Conservation (phyloP, 2,113 vertebrate genomes). For the Seriola quinqueradiata region DNA sequence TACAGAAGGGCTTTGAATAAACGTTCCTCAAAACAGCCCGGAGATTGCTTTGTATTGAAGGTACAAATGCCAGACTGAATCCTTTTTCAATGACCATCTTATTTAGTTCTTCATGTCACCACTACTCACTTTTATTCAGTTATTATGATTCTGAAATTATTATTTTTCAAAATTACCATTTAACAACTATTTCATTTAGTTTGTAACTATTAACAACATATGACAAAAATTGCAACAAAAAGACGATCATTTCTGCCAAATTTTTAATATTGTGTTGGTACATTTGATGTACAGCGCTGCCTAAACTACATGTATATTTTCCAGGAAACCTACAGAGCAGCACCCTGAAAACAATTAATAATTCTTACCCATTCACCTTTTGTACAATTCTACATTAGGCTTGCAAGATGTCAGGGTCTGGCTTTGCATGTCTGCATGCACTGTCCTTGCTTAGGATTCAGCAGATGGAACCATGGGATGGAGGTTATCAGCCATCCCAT, state of each 20-base stretch:
- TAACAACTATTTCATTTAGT: not conserved
- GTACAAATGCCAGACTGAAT: slow-evolving; percentile 47
- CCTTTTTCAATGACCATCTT: slow-evolving; percentile 42
- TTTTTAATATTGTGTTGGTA: not conserved
- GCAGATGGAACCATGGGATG: slow-evolving; percentile 85
- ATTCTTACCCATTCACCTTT: slow-evolving; percentile 31
- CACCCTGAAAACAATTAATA: slow-evolving; percentile 14
- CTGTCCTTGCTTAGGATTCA: slow-evolving; percentile 85
- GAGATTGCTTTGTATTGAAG: slow-evolving; percentile 57
- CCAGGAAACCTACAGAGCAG: not conserved
- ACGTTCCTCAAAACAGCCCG: slow-evolving; percentile 46
- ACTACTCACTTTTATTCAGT: slow-evolving; percentile 14
- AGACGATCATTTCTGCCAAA: not conserved
- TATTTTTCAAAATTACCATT: not conserved
- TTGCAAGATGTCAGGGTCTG: slow-evolving; percentile 61
- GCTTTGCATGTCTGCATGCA: slow-evolving; percentile 73
- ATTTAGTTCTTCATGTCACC: slow-evolving; percentile 36
- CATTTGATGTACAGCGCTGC: not conserved
- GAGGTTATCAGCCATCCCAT: slow-evolving; percentile 85
- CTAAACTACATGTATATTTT: not conserved
- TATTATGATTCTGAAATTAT: slow-evolving; percentile 8
- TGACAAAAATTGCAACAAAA: not conserved
- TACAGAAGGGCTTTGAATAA: slow-evolving; percentile 53
- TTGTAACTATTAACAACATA: not conserved
- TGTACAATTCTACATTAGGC: slow-evolving; percentile 52